These are phyloP conservation scores for Columba janthina DNA, from an alignment of 2,113 vertebrate genomes.

Conservation along the genomic window DNA sequence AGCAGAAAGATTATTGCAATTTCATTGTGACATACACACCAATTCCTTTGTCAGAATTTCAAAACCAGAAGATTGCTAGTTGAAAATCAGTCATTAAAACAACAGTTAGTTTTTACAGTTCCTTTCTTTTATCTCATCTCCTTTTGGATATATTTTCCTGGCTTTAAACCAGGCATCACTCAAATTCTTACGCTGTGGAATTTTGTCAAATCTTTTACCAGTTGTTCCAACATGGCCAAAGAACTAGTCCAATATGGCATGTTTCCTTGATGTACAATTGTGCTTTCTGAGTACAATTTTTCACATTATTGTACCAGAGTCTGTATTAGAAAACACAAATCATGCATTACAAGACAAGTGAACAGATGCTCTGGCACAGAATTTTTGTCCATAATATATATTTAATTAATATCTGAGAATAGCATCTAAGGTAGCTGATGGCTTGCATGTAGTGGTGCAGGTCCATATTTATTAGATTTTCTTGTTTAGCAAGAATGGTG, in stretches of 20 bases:
- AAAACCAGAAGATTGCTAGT: background rate
- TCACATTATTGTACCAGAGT: background rate
- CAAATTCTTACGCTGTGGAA: background rate
- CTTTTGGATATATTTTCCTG: background rate
- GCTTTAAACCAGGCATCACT: background rate
- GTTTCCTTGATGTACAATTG: background rate
- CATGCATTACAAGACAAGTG: background rate
- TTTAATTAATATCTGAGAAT: background rate
- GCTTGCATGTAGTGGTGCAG: background rate
- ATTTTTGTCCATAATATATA: background rate
- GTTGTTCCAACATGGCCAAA: background rate
- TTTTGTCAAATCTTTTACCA: background rate
- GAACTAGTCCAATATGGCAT: background rate
- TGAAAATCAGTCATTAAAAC: background rate
- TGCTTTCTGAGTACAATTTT: background rate
- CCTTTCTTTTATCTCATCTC: background rate
- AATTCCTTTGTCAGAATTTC: background rate
- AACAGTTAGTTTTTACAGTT: background rate
- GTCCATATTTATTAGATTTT: background rate
- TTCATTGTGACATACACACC: background rate
- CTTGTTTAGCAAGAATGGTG: background rate
- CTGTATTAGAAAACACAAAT: background rate
- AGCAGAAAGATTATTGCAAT: background rate
- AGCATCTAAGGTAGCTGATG: background rate
- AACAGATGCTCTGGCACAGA: slow-evolving; percentile 24